These are phyloP conservation scores for Beaufortia kweichowensis DNA, from an alignment of 2,113 vertebrate genomes.

Conservation along the genomic window DNA sequence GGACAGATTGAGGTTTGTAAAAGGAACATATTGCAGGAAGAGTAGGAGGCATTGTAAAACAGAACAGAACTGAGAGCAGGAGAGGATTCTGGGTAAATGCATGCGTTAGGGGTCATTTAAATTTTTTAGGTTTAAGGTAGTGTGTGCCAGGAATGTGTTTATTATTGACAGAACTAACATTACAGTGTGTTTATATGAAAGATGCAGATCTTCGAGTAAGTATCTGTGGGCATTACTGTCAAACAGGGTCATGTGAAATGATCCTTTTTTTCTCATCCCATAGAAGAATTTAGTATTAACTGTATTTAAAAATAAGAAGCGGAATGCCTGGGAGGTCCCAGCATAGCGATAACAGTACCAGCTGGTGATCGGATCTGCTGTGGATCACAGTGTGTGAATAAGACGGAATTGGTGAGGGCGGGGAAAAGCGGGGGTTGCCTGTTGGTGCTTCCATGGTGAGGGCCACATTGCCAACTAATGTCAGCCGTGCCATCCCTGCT, in stretches of 20 bases:
- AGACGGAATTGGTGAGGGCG: background rate
- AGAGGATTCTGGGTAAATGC: background rate
- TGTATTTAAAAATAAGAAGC: conserved; percentile 67
- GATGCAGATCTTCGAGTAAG: conserved; percentile 4
- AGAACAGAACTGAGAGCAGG: background rate
- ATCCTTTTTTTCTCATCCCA: conserved; percentile 48
- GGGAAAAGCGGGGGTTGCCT: conserved; percentile 8
- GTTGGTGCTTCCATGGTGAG: conserved; percentile 38
- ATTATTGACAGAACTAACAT: conserved; percentile 1
- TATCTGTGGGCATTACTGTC: conserved; percentile 55
- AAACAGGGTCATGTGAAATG: conserved; percentile 62
- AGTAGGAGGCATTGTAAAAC: conserved; percentile 13
- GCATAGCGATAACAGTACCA: conserved; percentile 59
- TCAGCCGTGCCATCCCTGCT: conserved; percentile 39
- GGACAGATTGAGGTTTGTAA: conserved; percentile 40
- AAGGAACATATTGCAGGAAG: conserved; percentile 44
- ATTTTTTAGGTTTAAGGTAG: background rate
- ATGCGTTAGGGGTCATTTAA: background rate
- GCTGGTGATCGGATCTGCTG: conserved; percentile 56
- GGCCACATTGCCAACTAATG: conserved; percentile 34
- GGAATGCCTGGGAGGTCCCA: conserved; percentile 44
- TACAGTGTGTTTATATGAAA: background rate
- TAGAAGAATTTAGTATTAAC: conserved; percentile 65
- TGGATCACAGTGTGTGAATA: conserved; percentile 34
- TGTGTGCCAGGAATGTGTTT: background rate